phyloP scores from a whole-genome alignment of 2,888 invertebrate species.

The Drosophila buzzatii region DNA sequence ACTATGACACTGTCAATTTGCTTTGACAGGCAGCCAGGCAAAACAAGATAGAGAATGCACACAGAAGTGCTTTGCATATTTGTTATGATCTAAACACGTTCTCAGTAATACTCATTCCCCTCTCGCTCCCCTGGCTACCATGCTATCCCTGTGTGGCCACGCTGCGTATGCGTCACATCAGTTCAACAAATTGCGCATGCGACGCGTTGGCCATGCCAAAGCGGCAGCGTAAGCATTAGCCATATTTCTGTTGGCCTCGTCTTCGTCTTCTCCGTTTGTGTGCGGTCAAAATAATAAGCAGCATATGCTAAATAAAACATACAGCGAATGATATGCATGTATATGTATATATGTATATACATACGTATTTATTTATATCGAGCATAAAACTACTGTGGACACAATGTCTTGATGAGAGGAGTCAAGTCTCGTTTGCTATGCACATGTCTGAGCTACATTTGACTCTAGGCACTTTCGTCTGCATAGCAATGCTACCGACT shows the following conservation, averaged over 20 bases:
- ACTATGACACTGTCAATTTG: constrained; percentile 67
- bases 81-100: constrained; percentile 35
- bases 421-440: too few species aligned
- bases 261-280: background rate
- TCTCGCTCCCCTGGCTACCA: background rate
- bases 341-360: background rate
- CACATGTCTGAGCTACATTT: too few species aligned
- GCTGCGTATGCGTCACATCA: constrained; percentile 58
- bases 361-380: background rate
- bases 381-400: too few species aligned
- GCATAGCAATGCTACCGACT: too few species aligned
- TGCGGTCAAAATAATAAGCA: constrained; percentile 1
- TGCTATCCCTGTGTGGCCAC: constrained; percentile 15
- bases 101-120: background rate
- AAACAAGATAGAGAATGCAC: background rate
- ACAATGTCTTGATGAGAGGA: too few species aligned
- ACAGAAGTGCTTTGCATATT: constrained; percentile 7
- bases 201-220: constrained; percentile 44
- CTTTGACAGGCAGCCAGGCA: constrained; percentile 45
- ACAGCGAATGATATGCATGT: background rate
- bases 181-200: constrained; percentile 52
- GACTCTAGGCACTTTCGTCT: too few species aligned
- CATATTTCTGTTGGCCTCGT: background rate
- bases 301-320: background rate
- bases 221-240: background rate